Percentiles rank a stretch among this genome's conserved stretches.
These are phyloP conservation scores for Proisotoma minuta DNA, from an alignment of 2,888 invertebrate genomes.

Conservation along the genomic window DNA sequence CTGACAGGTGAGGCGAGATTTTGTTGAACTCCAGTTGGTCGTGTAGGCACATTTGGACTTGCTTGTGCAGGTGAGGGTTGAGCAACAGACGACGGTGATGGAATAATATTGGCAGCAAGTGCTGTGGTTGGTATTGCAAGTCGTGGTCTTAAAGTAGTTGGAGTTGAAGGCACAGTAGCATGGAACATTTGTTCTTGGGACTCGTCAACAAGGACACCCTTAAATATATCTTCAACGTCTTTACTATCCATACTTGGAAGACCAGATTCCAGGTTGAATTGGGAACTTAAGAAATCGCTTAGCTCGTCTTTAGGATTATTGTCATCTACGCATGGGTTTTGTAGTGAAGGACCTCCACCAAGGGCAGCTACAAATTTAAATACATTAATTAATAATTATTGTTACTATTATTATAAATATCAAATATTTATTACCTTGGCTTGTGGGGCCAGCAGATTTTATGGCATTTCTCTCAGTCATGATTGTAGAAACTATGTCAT, in stretches of 20 bases:
- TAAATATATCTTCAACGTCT: constrained; percentile 87
- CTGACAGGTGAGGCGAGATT: constrained; percentile 63
- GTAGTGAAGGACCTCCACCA: background rate
- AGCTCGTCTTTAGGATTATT: constrained; percentile 65
- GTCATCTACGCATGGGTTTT: constrained; percentile 8
- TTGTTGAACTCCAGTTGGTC: constrained; percentile 39
- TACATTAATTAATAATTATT: background rate
- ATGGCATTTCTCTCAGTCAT: constrained; percentile 60
- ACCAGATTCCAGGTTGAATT: constrained; percentile 68
- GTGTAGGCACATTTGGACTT: constrained; percentile 39
- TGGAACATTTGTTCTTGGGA: constrained; percentile 59
- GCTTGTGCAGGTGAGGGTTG: constrained; percentile 36
- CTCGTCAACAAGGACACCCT: constrained; percentile 80
- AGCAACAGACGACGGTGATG: constrained; percentile 6
- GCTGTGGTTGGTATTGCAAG: constrained; percentile 23
- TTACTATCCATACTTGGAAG: constrained; percentile 83
- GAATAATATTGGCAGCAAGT: constrained; percentile 22
- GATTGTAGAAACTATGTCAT: constrained; percentile 63
- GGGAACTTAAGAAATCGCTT: constrained; percentile 61
- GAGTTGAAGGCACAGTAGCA: constrained; percentile 48
- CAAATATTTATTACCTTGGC: constrained; percentile 49
- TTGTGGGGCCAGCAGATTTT: constrained; percentile 57
- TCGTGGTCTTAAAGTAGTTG: constrained; percentile 18
- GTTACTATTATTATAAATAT: background rate
- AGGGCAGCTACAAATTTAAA: background rate